These are phyloP conservation scores for Stegastes partitus DNA, from an alignment of 2,113 vertebrate genomes.

Conservation along the genomic window DNA sequence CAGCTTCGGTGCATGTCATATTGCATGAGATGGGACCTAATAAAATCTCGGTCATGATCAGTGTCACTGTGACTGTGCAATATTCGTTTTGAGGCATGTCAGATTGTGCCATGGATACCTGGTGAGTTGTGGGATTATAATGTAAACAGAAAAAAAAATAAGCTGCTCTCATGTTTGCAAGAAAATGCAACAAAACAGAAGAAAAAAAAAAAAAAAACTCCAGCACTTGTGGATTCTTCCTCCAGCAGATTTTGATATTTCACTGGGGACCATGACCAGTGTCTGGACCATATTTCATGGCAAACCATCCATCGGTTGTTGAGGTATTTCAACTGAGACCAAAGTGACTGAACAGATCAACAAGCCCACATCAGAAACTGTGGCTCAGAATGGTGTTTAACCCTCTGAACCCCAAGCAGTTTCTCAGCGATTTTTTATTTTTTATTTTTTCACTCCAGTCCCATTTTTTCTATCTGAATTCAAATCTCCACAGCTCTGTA, in stretches of 20 bases:
- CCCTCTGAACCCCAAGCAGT: too few relatives aligned
- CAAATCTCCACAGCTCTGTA: too few relatives aligned
- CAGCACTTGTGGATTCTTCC: too few relatives aligned
- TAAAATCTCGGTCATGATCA: conserved; percentile 24
- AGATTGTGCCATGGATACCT: conserved; percentile 16
- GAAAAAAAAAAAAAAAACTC: not conserved
- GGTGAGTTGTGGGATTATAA: not conserved
- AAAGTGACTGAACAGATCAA: not conserved
- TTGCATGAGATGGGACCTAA: conserved; percentile 3
- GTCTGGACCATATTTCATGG: not conserved
- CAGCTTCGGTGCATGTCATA: conserved; percentile 15
- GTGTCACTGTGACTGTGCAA: conserved; percentile 7
- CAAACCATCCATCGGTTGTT: not conserved
- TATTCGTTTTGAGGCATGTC: conserved; percentile 14
- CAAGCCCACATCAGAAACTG: not conserved
- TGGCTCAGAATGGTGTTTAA: not conserved
- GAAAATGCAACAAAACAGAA: not conserved
- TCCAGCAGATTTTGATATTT: too few relatives aligned
- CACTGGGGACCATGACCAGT: not conserved
- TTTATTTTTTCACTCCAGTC: too few relatives aligned
- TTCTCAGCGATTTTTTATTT: too few relatives aligned
- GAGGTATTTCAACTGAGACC: not conserved
- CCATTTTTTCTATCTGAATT: too few relatives aligned
- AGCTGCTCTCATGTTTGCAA: not conserved
- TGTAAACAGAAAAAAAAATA: not conserved